Conservation (phyloP, 2,797 vertebrate genomes). For the Alexandromys oeconomus region DNA sequence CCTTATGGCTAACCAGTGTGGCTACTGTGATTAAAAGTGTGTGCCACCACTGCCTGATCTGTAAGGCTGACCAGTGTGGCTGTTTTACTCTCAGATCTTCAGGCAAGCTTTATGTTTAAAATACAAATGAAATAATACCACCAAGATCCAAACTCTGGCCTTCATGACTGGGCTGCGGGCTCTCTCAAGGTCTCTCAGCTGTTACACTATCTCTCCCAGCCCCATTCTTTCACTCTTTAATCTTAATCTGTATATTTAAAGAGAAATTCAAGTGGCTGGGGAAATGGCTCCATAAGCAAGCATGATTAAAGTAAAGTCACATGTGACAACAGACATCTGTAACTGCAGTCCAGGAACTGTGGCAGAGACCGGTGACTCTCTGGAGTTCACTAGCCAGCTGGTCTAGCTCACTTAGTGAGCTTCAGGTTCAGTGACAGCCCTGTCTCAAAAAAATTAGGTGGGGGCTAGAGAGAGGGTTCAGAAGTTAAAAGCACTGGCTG, state of each 20-base stretch:
- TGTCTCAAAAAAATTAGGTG: background rate
- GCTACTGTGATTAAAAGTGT: too few species aligned
- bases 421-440: background rate
- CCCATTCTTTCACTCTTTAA: background rate
- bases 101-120: too few species aligned
- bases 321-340: background rate
- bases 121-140: too few species aligned
- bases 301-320: background rate
- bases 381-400: background rate
- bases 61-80: too few species aligned
- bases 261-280: background rate
- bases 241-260: slow-evolving; percentile 34
- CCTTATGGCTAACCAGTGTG: too few species aligned
- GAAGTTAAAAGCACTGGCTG: background rate
- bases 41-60: too few species aligned
- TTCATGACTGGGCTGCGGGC: background rate
- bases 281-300: background rate
- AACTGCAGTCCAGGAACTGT: background rate
- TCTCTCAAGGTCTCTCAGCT: background rate
- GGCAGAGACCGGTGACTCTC: background rate
- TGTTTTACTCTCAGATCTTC: too few species aligned
- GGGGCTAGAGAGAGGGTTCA: background rate
- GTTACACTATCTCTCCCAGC: background rate
- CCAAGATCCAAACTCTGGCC: background rate
- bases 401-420: background rate